Evolutionary conservation across 2,888 invertebrate species (phyloP).

Genomic region (Blera fallax): DNA sequence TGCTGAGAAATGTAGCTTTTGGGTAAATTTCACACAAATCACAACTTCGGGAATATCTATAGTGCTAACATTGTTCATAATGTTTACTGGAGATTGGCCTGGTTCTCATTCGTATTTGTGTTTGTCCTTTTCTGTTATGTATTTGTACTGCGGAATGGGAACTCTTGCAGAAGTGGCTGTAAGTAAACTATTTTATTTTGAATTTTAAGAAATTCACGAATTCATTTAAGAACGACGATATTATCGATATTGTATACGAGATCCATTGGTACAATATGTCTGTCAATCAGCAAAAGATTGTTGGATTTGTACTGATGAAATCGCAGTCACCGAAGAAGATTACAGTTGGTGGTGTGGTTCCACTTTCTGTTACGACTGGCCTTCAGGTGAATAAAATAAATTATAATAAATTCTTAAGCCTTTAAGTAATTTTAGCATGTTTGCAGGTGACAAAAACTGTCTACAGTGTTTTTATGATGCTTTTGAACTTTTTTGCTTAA

Average conservation of each 20-base stretch:
- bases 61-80: too few species aligned
- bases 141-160: too few species aligned
- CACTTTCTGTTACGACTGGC: constrained; percentile 69
- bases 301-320: constrained; percentile 72
- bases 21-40: too few species aligned
- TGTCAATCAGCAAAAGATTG: constrained; percentile 62
- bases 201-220: neutral
- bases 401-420: neutral
- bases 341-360: constrained; percentile 64
- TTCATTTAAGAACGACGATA: constrained; percentile 18
- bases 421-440: neutral
- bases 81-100: too few species aligned
- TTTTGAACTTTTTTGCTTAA: constrained; percentile 69
- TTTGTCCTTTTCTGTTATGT: too few species aligned
- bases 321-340: constrained; percentile 61
- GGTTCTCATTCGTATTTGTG: too few species aligned
- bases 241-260: constrained; percentile 69
- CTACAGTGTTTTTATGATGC: constrained; percentile 76
- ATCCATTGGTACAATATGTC: constrained; percentile 73
- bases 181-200: too few species aligned
- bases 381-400: neutral
- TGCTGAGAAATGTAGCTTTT: too few species aligned
- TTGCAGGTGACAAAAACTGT: constrained; percentile 77
- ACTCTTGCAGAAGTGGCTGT: too few species aligned
- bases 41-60: too few species aligned